Base-by-base conservation (phyloP, 2,888 invertebrate genomes). In the Ceramica pisi region DNA sequence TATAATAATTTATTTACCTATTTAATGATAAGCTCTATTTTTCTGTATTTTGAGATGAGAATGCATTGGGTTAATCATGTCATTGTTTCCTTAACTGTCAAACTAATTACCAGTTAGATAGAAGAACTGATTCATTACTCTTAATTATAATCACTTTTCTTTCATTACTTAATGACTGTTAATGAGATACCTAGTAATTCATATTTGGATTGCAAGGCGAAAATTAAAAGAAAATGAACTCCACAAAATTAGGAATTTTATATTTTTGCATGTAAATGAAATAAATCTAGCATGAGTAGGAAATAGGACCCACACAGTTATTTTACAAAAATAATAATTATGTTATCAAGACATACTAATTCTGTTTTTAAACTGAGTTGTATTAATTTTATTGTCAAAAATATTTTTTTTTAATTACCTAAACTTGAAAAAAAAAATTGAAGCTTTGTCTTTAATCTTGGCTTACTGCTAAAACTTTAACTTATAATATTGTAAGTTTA, bases 21-120 rank as follows among this genome's bases (percentile, higher is more conserved):
- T 6, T 51, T 51, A 44, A 8, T 60, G 31, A 7, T 71, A 38
- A 8, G n/a, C 19, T 60, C 19, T 38, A 38, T 67, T 75, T 74
- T 67, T 57, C 56, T 57, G 35, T 50, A 35, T 8, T 35, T 61
- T 35, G 2, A 60, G 16, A 51, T 63, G 19, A 65, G 9, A 35
- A 14, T 21, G 16, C 12, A 8, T 19, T 55, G 9, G 16, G 5
- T 38, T 62, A 38, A 57, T 56, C 35, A 41, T 60, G 38, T 19
- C 21, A 50, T 71, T 68, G 23, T 72, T 71, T 75, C 67, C 38
- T 55, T 66, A 57, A 19, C 35, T 69, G 35, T 71, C 55, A 61
- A 51, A 60, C 26, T 68, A 72, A 72, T 74, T 44, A 66, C 23
- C 21, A 59, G n/a, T n/a, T n/a, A n/a, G n/a, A n/a, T 41, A 48